Percentiles rank a stretch among this genome's conserved stretches.
Conservation (phyloP, 2,113 vertebrate species). For the Upupa epops region DNA sequence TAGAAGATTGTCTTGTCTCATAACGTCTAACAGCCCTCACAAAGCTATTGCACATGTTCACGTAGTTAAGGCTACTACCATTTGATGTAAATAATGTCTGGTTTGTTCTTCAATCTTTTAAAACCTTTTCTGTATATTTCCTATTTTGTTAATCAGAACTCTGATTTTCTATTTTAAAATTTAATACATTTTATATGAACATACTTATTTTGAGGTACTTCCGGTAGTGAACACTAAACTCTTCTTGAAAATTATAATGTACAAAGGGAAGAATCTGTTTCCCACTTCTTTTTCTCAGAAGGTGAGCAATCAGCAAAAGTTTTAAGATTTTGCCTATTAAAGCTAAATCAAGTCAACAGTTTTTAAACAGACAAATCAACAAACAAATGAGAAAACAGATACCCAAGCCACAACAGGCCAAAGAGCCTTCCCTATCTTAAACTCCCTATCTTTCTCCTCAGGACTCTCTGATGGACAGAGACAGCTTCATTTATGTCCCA, state of each 20-base stretch:
- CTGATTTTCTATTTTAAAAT: not conserved
- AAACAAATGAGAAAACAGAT: not conserved
- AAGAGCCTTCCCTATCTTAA: not conserved
- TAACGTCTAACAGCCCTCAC: not conserved
- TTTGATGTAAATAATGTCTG: not conserved
- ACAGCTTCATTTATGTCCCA: not conserved
- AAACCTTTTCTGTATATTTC: not conserved
- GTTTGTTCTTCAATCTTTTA: not conserved
- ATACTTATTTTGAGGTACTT: not conserved
- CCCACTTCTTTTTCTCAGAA: not conserved
- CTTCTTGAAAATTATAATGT: not conserved
- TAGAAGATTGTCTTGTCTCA: not conserved
- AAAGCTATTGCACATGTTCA: not conserved
- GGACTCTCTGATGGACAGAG: not conserved
- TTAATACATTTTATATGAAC: not conserved
- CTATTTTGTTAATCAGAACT: not conserved
- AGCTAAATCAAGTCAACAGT: too few species aligned
- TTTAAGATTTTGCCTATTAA: not conserved
- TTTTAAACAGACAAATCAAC: too few species aligned
- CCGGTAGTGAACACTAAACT: not conserved
- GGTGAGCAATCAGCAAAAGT: not conserved
- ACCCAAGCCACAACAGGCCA: not conserved
- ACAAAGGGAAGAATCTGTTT: not conserved
- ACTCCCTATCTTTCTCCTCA: not conserved
- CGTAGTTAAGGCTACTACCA: not conserved